Base-by-base conservation (phyloP, 2,797 vertebrate genomes). In the Myotis planiceps region DNA sequence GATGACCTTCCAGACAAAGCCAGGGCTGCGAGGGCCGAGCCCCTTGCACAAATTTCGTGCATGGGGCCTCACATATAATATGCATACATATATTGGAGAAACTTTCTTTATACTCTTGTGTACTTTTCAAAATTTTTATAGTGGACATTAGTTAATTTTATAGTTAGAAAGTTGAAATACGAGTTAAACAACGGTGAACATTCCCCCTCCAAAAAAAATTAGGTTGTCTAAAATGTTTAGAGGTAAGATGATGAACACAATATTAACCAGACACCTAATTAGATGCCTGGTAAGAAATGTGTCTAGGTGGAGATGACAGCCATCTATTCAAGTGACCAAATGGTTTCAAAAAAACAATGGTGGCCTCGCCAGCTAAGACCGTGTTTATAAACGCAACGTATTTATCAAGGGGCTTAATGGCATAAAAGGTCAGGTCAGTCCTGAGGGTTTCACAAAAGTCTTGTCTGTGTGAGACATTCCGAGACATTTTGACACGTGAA, bases 401-500 rank as follows among this genome's bases (percentile, higher is more conserved):
- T 89, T 84, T 94, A 95, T 78, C 66, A 60, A 65, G 91, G 34
- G 45, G 69, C 68, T 88, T 96, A 95, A 74, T 93, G 92, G 76
- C 16, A 82, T 80, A 47, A 92, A 32, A 65, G 86, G 29, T 71
- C 94, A 97, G 42, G 51, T 93, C 51, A 97, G 39, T 9, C 79
- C 68, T 88, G 85, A 88, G 13, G 60, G 60, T 71, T 78, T 71
- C 72, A 87, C 88, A 90, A 81, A 83, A 95, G 85, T 34, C 90
- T 29, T 63, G 90, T 76, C 34, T 51, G 63, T 93, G 83, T 91
- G 94, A 94, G 5, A 92, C 47, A 49, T 94, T 97, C 85, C 60
- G 55, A 74, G 97, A 95, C 45, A 83, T 21, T 88, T 82, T 63
- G 90, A 86, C 29, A 65, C 4, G 92, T 96, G 97, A 92, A 83